A percentile compares a stretch with the other conserved stretches of the same genome.
Conservation (phyloP, 2,113 vertebrate species). For the Forbesichthys agassizii region DNA sequence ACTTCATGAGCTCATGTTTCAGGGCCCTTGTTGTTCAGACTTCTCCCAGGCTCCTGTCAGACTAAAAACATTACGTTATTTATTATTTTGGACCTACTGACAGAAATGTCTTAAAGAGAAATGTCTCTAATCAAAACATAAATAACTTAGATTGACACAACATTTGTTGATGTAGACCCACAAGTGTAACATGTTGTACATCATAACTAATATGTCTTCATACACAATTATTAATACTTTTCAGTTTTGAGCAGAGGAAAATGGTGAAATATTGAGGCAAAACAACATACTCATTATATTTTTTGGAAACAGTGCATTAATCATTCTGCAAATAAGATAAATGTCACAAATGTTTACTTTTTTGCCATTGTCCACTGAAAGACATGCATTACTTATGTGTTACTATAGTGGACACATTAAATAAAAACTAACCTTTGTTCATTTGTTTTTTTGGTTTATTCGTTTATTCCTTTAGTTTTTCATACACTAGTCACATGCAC, state of each 20-base stretch:
- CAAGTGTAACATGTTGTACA: background rate
- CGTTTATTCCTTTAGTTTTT: too few species aligned
- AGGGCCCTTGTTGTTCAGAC: conserved; percentile 23
- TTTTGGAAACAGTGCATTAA: too few species aligned
- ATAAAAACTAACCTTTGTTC: too few species aligned
- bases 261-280: background rate
- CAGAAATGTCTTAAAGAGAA: background rate
- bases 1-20: conserved; percentile 28
- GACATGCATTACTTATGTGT: too few species aligned
- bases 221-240: background rate
- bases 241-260: background rate
- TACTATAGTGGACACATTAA: too few species aligned
- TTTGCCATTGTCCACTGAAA: background rate
- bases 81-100: background rate
- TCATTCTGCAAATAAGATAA: too few species aligned
- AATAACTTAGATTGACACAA: background rate
- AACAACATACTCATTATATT: background rate
- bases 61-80: background rate
- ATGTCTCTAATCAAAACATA: background rate
- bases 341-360: too few species aligned
- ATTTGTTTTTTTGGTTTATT: too few species aligned
- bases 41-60: background rate
- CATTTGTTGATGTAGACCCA: background rate
- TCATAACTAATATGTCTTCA: background rate
- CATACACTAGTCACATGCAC: too few species aligned